phyloP scores from a whole-genome alignment of 1,140 invertebrate genomes.

The Drosophila parabipectinata region DNA sequence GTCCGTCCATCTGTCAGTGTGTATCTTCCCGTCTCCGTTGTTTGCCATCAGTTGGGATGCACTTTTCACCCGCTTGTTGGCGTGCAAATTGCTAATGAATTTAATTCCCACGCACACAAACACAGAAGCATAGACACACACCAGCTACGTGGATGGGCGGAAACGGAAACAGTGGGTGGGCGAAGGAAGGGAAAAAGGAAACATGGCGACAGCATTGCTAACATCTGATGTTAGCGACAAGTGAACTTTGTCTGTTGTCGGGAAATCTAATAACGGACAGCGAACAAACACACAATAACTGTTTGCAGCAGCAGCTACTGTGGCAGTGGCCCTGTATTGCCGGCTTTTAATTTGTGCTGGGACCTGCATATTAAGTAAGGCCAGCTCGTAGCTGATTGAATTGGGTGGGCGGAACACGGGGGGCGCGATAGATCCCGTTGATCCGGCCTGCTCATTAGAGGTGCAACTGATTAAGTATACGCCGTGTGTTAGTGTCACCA shows the following conservation, averaged over 20 bases:
- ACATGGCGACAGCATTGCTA: conserved; percentile 32
- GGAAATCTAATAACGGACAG: conserved; percentile 71
- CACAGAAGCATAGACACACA: not conserved
- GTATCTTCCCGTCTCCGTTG: conserved; percentile 10
- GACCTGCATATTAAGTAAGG: conserved; percentile 68
- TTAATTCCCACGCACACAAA: conserved; percentile 33
- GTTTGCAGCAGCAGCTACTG: conserved; percentile 28
- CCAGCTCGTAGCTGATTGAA: conserved; percentile 40
- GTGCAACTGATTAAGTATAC: conserved; percentile 51
- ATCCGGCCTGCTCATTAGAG: conserved; percentile 21
- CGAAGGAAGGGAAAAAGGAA: conserved; percentile 2
- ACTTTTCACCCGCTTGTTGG: conserved; percentile 21
- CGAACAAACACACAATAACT: conserved; percentile 64
- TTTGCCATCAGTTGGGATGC: conserved; percentile 17
- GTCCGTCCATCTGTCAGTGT: not conserved
- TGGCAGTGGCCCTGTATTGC: conserved; percentile 12
- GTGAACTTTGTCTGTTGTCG: conserved; percentile 68
- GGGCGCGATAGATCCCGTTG: conserved; percentile 30
- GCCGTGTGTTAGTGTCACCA: conserved; percentile 1
- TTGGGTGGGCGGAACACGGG: conserved; percentile 28
- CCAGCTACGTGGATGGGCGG: not conserved
- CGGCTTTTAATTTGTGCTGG: conserved; percentile 70
- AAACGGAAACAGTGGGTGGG: not conserved
- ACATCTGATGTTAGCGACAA: conserved; percentile 48
- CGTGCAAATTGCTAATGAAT: conserved; percentile 51